phyloP scores from a whole-genome alignment of 2,888 invertebrate species.

The Synergus umbraculus region DNA sequence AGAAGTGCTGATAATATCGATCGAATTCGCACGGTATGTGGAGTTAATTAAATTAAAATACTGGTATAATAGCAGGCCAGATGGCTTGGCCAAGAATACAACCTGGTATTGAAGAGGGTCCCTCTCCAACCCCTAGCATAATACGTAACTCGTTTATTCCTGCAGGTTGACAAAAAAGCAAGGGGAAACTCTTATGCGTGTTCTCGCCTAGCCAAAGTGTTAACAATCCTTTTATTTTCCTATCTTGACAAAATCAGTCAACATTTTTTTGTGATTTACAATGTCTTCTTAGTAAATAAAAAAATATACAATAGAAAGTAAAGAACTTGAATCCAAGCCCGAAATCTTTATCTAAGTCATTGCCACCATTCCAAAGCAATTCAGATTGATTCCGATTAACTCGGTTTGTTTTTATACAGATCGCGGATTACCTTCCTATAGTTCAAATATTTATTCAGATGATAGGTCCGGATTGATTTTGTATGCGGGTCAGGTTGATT shows the following conservation, averaged over 20 bases:
- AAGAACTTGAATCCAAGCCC: too few relatives aligned
- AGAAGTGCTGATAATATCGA: slow-evolving; percentile 76
- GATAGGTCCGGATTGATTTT: too few relatives aligned
- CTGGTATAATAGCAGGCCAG: slow-evolving; percentile 76
- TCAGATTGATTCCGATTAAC: too few relatives aligned
- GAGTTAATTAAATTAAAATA: slow-evolving; percentile 77
- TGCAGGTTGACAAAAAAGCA: slow-evolving; percentile 73
- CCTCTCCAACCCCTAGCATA: slow-evolving; percentile 58
- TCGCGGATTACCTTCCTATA: too few relatives aligned
- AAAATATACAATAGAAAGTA: too few relatives aligned
- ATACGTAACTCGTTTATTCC: slow-evolving; percentile 76
- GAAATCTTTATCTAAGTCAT: too few relatives aligned
- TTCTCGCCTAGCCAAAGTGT: slow-evolving; percentile 69
- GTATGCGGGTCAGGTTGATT: too few relatives aligned
- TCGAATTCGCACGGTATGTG: slow-evolving; percentile 69
- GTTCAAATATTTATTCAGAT: too few relatives aligned
- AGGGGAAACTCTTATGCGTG: slow-evolving; percentile 61
- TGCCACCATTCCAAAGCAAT: too few relatives aligned
- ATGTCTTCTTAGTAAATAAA: too few relatives aligned
- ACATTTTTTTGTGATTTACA: not conserved
- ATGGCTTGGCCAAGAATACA: slow-evolving; percentile 74
- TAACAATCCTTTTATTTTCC: slow-evolving; percentile 60
- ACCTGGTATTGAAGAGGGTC: slow-evolving; percentile 69
- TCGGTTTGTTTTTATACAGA: too few relatives aligned
- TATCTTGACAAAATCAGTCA: slow-evolving; percentile 6